These are phyloP conservation scores for Lycaena phlaeas DNA, from an alignment of 2,888 invertebrate genomes.

Conservation along the genomic window DNA sequence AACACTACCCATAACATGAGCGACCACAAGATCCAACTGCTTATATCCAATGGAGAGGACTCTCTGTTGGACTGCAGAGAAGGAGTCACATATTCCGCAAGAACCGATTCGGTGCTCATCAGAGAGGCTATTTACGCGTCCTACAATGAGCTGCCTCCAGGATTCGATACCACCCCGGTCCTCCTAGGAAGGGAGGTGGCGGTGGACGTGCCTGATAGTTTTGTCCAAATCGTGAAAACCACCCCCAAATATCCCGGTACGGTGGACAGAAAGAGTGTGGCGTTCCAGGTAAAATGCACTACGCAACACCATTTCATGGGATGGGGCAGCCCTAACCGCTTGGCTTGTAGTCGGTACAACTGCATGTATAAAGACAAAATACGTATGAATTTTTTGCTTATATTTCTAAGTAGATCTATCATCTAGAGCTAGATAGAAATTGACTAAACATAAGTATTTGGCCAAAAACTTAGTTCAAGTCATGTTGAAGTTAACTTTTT, in stretches of 20 bases:
- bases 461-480: too few relatives aligned
- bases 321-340: constrained; percentile 15
- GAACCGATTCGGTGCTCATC: constrained; percentile 66
- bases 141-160: constrained; percentile 52
- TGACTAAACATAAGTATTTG: too few relatives aligned
- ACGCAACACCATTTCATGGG: constrained; percentile 26
- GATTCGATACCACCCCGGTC: constrained; percentile 64
- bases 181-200: constrained; percentile 77
- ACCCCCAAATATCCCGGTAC: constrained; percentile 78
- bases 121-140: constrained; percentile 63
- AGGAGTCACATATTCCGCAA: constrained; percentile 58
- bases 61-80: constrained; percentile 60
- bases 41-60: constrained; percentile 61
- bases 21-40: constrained; percentile 60
- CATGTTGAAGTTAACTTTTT: too few relatives aligned
- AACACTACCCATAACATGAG: constrained; percentile 43
- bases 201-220: constrained; percentile 91
- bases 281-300: constrained; percentile 55
- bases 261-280: constrained; percentile 66
- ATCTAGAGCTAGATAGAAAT: too few relatives aligned
- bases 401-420: too few relatives aligned
- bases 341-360: constrained; percentile 5
- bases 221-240: constrained; percentile 86
- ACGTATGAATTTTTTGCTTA: too few relatives aligned
- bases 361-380: too few relatives aligned